These are phyloP conservation scores for Naja naja DNA, from an alignment of 2,113 vertebrate genomes.

Conservation along the genomic window DNA sequence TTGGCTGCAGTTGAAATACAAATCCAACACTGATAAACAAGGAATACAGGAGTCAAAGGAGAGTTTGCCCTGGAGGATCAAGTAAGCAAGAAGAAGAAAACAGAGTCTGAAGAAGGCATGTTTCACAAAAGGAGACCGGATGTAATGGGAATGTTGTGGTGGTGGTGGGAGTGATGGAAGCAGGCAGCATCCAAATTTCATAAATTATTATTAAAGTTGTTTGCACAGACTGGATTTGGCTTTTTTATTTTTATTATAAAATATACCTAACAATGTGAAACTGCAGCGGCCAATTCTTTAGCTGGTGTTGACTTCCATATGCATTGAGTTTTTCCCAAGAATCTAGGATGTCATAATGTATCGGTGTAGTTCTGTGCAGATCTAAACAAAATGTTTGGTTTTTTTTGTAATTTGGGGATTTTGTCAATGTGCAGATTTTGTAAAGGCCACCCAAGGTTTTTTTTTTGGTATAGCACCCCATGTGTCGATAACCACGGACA, in stretches of 20 bases:
- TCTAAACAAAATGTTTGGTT: background rate
- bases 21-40: background rate
- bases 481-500: background rate
- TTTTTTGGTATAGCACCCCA: background rate
- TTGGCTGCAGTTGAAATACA: background rate
- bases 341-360: background rate
- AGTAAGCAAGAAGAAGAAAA: background rate
- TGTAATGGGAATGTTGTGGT: too few species aligned
- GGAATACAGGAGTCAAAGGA: background rate
- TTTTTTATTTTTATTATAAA: background rate
- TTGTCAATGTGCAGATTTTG: background rate
- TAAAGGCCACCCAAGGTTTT: background rate
- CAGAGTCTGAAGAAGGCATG: background rate
- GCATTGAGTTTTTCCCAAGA: too few species aligned
- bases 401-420: background rate
- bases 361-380: background rate
- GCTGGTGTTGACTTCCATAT: background rate
- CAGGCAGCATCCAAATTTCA: background rate
- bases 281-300: background rate
- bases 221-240: too few species aligned
- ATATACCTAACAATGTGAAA: background rate
- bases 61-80: background rate
- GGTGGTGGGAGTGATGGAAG: background rate
- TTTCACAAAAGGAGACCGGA: too few species aligned
- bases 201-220: background rate